phyloP scores from a whole-genome alignment of 1,140 invertebrate genomes.

The Oncopodura yosiiana region DNA sequence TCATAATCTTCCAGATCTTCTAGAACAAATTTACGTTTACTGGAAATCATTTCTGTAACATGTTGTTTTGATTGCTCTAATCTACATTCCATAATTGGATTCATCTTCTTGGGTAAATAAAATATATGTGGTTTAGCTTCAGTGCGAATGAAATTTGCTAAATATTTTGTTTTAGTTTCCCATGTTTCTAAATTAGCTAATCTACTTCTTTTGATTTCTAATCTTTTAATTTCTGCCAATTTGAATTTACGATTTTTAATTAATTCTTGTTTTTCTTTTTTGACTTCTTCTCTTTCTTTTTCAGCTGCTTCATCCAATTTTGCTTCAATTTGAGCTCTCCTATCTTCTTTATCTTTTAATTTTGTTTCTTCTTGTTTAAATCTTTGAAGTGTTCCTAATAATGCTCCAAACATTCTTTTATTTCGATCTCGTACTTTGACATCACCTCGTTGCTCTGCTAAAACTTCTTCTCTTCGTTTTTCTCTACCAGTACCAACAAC shows the following conservation, averaged over 20 bases:
- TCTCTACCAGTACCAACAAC: conserved; percentile 30
- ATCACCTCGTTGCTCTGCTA: conserved; percentile 73
- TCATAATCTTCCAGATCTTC: conserved; percentile 42
- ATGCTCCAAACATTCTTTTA: conserved; percentile 85
- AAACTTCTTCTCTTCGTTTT: conserved; percentile 59
- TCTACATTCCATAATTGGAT: conserved; percentile 47
- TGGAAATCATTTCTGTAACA: conserved; percentile 47
- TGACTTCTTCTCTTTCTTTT: conserved; percentile 73
- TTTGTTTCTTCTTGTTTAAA: conserved; percentile 90
- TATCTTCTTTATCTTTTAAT: conserved; percentile 66
- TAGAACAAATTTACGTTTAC: conserved; percentile 43
- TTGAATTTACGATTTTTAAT: conserved; percentile 76
- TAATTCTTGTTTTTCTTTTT: conserved; percentile 71
- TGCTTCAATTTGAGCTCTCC: conserved; percentile 78
- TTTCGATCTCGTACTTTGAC: conserved; percentile 49
- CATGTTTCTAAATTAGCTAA: conserved; percentile 74
- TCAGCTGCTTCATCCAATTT: conserved; percentile 85
- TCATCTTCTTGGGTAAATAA: conserved; percentile 69
- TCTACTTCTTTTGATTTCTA: conserved; percentile 83
- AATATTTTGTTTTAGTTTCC: conserved; percentile 65
- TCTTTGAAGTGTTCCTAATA: conserved; percentile 86
- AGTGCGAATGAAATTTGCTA: conserved; percentile 77
- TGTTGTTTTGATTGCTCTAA: conserved; percentile 49
- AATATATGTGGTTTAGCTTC: conserved; percentile 76
- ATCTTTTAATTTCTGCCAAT: conserved; percentile 71